Percentiles rank a stretch among this genome's conserved stretches.
These are phyloP conservation scores for Arctia plantaginis DNA, from an alignment of 2,888 invertebrate genomes.

Conservation along the genomic window DNA sequence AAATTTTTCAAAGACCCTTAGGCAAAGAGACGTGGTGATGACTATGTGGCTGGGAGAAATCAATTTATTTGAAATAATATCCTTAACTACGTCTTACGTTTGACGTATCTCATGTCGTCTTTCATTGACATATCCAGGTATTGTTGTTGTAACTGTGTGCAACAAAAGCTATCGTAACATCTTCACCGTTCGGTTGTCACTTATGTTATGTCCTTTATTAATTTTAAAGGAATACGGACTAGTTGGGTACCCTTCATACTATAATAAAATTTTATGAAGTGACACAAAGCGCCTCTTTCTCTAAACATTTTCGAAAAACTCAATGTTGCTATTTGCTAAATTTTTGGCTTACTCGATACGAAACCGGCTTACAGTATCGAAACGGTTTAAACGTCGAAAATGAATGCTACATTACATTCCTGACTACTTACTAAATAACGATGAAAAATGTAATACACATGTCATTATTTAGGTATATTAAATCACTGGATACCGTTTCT, in stretches of 20 bases:
- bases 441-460: not conserved
- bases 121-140: not conserved
- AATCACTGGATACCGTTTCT: slow-evolving; percentile 41
- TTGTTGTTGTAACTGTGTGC: not conserved
- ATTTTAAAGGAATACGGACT: not conserved
- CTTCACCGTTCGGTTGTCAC: not conserved
- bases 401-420: not conserved
- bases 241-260: not conserved
- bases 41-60: not conserved
- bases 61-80: not conserved
- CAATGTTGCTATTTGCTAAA: not conserved
- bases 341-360: not conserved
- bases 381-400: not conserved
- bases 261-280: not conserved
- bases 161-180: not conserved
- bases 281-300: not conserved
- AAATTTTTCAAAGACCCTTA: not conserved
- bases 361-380: not conserved
- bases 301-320: not conserved
- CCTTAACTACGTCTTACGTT: not conserved
- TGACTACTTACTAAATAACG: not conserved
- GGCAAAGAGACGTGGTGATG: not conserved
- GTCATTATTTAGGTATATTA: not conserved
- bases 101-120: not conserved
- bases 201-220: too few species aligned